Evolutionary conservation across 2,888 invertebrate species (phyloP), one percentile per base, ranked within the genome.

Genomic region (Malacosoma neustria): DNA sequence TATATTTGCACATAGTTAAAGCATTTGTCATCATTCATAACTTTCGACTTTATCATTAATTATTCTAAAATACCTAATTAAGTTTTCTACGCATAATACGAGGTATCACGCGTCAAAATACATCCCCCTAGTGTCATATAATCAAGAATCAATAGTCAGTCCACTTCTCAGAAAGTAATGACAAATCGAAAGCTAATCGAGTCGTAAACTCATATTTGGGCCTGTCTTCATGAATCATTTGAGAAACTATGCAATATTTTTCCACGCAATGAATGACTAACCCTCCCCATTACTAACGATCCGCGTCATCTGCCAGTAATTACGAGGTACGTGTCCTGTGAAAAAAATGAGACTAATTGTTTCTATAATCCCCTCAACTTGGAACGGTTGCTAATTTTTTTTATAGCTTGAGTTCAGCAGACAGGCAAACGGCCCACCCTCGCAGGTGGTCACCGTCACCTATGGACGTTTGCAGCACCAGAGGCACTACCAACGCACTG

Each of bases 301-400:
- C 51, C 50, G 44, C 72, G 74, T 64, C 81, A 79, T 75, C 80
- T 77, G 80, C 48, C 43, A 44, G 69, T 79, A 80, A 81, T 81
- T 75, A 74, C 71, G 42, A 35, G 45, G 48, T 63, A 68, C 69
- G 68, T 71, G 73, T 64, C 61, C 51, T 46, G 65, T 49, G 54
- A 65, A 76, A 77, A 74, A 79, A 71, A 53, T 47, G 49, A 48
- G 46, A 48, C 57, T 75, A 72, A 72, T 75, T 74, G 71, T 74
- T 76, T 77, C 72, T 69, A 66, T 61, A 54, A 61, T 62, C 29
- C 14, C 22, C 22, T 9, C 9, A 9, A 22, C 6, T 9, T 22
- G 9, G 5, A 9, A 22, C 9, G 22, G 22, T 22, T 22, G 4
- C 22, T 9, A 22, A 2, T n/a, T n/a, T n/a, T n/a, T n/a, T n/a